These are phyloP conservation scores for Himantopus leucocephalus DNA, from an alignment of 2,113 vertebrate species.

Conservation along the genomic window DNA sequence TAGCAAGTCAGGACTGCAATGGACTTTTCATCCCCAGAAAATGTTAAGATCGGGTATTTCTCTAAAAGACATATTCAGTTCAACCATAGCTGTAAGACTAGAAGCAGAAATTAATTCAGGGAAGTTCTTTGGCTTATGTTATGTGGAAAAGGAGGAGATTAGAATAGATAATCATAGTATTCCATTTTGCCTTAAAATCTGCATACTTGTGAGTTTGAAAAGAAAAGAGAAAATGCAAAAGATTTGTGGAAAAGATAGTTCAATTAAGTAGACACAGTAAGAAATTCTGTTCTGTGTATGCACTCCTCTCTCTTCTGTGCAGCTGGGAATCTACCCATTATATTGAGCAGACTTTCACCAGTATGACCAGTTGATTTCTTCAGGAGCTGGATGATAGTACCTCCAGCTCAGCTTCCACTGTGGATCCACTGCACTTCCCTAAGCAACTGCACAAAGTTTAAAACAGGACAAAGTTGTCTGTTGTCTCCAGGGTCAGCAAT, in stretches of 20 bases:
- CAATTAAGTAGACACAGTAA: background rate
- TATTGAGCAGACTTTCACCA: background rate
- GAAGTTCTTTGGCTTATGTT: background rate
- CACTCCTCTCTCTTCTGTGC: background rate
- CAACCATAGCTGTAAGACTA: background rate
- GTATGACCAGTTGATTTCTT: background rate
- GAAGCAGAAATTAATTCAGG: constrained; percentile 18
- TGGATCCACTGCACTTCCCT: background rate
- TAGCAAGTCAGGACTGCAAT: background rate
- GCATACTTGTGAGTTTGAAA: background rate
- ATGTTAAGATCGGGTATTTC: background rate
- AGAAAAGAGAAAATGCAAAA: background rate
- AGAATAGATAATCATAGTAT: background rate
- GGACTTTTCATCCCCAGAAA: constrained; percentile 13
- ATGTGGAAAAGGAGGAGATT: background rate
- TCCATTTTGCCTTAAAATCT: constrained; percentile 8
- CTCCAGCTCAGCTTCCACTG: background rate
- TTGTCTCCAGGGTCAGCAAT: background rate
- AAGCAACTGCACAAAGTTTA: background rate
- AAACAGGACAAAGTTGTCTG: background rate
- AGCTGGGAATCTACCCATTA: background rate
- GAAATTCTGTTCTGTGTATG: background rate
- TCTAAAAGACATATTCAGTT: background rate
- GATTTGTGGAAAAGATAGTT: background rate
- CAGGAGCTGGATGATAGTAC: background rate